Evolutionary conservation across 2,888 invertebrate species (phyloP).

Genomic region (Volucella inanis): DNA sequence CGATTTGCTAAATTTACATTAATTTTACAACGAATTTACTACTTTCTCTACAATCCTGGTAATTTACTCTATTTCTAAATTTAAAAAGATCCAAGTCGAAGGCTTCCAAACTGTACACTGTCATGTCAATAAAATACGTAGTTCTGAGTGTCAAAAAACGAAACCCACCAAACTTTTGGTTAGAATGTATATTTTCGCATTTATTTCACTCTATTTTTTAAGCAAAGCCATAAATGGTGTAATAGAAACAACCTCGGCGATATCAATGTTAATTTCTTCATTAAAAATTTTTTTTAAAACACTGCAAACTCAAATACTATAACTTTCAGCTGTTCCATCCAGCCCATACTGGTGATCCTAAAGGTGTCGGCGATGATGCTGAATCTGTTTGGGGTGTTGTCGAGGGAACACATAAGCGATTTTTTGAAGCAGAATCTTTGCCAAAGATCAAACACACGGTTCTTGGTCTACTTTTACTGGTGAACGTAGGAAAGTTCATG

Average conservation of each 20-base stretch:
- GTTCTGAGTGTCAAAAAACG: neutral
- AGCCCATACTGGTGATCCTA: constrained; percentile 98
- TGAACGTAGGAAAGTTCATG: constrained; percentile 95
- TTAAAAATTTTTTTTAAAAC: constrained; percentile 96
- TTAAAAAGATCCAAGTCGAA: neutral
- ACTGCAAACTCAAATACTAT: constrained; percentile 99
- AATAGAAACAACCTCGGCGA: constrained; percentile 99
- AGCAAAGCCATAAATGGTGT: constrained; percentile 95
- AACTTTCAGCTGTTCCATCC: constrained; percentile 97
- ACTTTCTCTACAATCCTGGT: too few relatives aligned
- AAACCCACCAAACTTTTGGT: constrained; percentile 35
- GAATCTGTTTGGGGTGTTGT: constrained; percentile 93
- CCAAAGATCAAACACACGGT: constrained; percentile 95
- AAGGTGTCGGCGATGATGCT: constrained; percentile 95
- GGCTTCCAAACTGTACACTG: neutral
- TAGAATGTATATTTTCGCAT: neutral
- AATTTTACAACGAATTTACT: too few relatives aligned
- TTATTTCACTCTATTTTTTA: too few relatives aligned
- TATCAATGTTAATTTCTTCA: constrained; percentile 96
- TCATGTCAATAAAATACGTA: neutral
- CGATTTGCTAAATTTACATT: too few relatives aligned
- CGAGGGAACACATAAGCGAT: constrained; percentile 93
- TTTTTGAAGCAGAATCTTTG: constrained; percentile 94
- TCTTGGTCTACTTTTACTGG: constrained; percentile 95
- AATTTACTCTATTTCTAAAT: too few relatives aligned